Base-by-base conservation (phyloP, 2,113 vertebrate species). In the Siniperca chuatsi region DNA sequence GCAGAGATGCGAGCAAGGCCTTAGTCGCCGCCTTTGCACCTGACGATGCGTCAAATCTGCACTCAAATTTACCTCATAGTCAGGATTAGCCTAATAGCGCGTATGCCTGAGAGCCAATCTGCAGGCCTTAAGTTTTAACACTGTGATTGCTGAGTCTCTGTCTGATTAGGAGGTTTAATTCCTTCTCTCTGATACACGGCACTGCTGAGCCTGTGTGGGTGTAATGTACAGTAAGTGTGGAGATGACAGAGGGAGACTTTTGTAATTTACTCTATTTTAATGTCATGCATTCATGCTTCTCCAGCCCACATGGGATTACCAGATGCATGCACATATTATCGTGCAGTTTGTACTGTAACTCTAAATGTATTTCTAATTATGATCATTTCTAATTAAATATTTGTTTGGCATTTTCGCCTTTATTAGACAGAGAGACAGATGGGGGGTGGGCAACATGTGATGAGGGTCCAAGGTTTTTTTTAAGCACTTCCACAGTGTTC, bases 161-260 rank as follows among this genome's bases (percentile, higher is more conserved):
- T 84, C 81, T 86, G 87, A 90, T 92, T 84, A 90, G 76, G 44
- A 54, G 68, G 87, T 74, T 88, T 82, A 90, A 85, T 82, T 75
- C 72, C 69, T 65, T 73, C 52, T 4, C 80, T 79, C 61, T 54
- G 72, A 87, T 75, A 61, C 75, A 75, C 35, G 0, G 58, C 61
- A 23, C 44, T 52, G 29, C 50, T 46, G 0, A 78, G 66, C 61
- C 54, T 37, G 65, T 75, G 83, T 87, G 68, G 75, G 66, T 85
- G 79, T 75, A 68, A 69, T 69, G 67, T 80, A 78, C 42, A 76
- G 70, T 77, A 46, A 79, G 78, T 40, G 67, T 57, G 55, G 13
- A 29, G 48, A 72, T 54, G 40, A 67, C 40, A 33, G n/a, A 33
- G n/a, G 18, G 54, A 46, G 74, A 78, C 1, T 62, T 75, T 52